Conservation (phyloP, 2,888 invertebrate species). For the Caenorhabditis sulstoni region DNA sequence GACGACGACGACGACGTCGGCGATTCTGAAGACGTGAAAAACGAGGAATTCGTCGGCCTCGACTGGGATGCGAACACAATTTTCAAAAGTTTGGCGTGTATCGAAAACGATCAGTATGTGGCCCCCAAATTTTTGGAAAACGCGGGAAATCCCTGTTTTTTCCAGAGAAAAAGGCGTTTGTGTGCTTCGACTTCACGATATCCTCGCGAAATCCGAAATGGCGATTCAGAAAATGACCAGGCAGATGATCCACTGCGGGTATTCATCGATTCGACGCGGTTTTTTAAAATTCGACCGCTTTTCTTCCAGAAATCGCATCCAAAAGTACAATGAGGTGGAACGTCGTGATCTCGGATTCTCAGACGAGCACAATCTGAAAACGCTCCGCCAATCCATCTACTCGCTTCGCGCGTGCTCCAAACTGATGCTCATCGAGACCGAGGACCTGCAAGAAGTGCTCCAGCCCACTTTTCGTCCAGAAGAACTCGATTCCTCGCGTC, state of each 20-base stretch:
- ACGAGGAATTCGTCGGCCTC: constrained; percentile 11
- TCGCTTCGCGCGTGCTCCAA: constrained; percentile 16
- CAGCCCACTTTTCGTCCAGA: background rate
- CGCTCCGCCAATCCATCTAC: background rate
- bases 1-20: background rate
- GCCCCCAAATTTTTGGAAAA: background rate
- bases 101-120: constrained; percentile 14
- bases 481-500: no score
- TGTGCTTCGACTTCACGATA: constrained; percentile 40
- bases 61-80: constrained; percentile 38
- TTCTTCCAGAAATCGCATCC: constrained; percentile 14
- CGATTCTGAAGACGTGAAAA: background rate
- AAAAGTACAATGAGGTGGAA: background rate
- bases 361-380: background rate
- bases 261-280: background rate
- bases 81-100: constrained; percentile 31
- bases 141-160: background rate
- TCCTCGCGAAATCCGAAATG: constrained; percentile 28
- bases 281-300: background rate
- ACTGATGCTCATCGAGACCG: constrained; percentile 26
- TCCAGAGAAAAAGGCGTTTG: constrained; percentile 34
- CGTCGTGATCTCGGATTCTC: constrained; percentile 31
- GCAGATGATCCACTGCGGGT: constrained; percentile 51
- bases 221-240: constrained; percentile 19
- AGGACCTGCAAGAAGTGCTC: constrained; percentile 13